Base-by-base conservation (phyloP, 2,888 invertebrate genomes). In the Pristionchus mayeri region DNA sequence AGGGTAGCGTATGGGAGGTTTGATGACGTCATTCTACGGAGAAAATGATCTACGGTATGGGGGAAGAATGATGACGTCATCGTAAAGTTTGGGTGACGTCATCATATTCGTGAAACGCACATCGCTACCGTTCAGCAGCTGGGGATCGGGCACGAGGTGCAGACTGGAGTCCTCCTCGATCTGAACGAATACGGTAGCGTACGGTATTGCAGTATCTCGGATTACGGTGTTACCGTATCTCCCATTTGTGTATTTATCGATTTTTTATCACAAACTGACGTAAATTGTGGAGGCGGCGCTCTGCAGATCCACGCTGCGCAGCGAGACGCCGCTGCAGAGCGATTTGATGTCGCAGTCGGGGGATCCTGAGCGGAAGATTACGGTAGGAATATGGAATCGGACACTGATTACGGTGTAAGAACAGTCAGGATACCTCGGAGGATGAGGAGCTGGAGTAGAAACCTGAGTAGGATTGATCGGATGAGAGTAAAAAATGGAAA, bases 121-220 rank as follows among this genome's bases (percentile, higher is more conserved):
- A 16, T 67, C 67, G 21, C 21, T n/a, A 11, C 37, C 67, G 27
- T 16, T 3, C 40, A 67, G 37, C 6, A 67, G 40, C 21, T 37
- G 4, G 21, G 3, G 67, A n/a, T 37, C 67, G 37, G 67, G 37
- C 37, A 67, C 67, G 37, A 67, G 4, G 16, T 67, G 67, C 67
- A 67, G 67, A 67, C 37, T 67, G 67, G 67, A 34, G 27, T 37
- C 67, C 37, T 67, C 67, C 11, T 67, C 67, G 67, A 67, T 67
- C 67, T 67, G 40, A 54, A 54, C 4, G 67, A 60, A 30, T 67
- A 67, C 67, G 67, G 6, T 67, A 34, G 16, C 13, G 34, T 67
- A 67, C 67, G 67, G 34, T 67, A 67, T 67, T 27, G 6, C n/a
- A 13, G 44, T 44, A 44, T 6, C 44, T 44, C 13, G 44, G 44